phyloP scores from a whole-genome alignment of 2,797 vertebrate species.

The Anguilla anguilla region DNA sequence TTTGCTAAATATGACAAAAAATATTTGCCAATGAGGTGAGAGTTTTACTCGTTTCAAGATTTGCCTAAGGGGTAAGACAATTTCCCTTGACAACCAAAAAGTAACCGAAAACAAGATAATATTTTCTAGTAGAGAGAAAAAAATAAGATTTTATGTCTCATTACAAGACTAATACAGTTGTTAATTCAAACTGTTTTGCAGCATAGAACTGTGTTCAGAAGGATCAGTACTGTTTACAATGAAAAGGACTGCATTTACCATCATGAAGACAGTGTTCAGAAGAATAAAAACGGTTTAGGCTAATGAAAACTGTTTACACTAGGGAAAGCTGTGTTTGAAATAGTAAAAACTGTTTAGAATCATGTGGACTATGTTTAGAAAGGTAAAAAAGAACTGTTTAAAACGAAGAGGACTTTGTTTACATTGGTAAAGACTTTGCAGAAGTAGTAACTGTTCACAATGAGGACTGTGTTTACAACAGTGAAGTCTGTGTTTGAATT shows the following conservation, averaged over 20 bases:
- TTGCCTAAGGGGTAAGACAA: no score
- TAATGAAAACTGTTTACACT: neutral
- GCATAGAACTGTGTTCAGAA: neutral
- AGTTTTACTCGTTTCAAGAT: no score
- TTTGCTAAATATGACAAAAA: no score
- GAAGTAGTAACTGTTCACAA: neutral
- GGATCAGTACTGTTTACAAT: neutral
- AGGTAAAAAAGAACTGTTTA: neutral
- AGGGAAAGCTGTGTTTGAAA: neutral
- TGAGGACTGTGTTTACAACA: neutral
- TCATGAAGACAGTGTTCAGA: no score
- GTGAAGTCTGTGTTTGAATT: neutral
- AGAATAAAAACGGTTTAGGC: neutral
- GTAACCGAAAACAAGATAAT: no score
- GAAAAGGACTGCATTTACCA: neutral
- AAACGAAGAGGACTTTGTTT: no score
- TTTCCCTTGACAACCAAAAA: no score
- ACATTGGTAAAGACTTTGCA: neutral
- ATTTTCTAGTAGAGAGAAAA: no score
- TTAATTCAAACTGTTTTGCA: neutral
- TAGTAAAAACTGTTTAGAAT: neutral
- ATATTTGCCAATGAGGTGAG: no score
- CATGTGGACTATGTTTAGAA: neutral
- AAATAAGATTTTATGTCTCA: no score
- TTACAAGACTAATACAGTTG: no score